Percentiles rank a stretch among this genome's conserved stretches.
Conservation (phyloP, 2,797 vertebrate species). For the Poecile montanus region DNA sequence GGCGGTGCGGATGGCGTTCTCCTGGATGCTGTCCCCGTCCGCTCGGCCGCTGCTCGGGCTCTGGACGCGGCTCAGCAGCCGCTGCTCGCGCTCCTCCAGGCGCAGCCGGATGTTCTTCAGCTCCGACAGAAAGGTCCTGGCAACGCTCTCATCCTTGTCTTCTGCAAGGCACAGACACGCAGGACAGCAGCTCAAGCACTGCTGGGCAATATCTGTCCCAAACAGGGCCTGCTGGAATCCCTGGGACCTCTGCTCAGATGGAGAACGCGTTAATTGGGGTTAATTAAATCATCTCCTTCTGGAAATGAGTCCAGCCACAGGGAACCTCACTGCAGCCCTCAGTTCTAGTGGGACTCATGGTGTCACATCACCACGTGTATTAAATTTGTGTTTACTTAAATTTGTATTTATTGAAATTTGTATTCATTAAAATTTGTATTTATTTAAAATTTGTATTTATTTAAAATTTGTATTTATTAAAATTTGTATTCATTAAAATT, state of each 20-base stretch:
- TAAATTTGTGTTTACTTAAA: background rate
- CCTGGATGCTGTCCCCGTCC: slow-evolving; percentile 71
- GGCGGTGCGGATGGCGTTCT: slow-evolving; percentile 80
- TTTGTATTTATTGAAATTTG: no score
- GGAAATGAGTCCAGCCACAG: background rate
- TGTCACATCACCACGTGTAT: rapidly evolving
- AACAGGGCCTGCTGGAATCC: rapidly evolving
- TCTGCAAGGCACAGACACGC: slow-evolving; percentile 73
- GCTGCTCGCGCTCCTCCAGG: slow-evolving; percentile 87
- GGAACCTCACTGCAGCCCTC: background rate
- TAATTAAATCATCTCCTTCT: background rate
- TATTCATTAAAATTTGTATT: no score
- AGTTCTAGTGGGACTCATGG: rapidly evolving
- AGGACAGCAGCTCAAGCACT: background rate
- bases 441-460: no score
- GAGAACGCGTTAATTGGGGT: background rate
- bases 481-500: no score
- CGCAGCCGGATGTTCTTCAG: slow-evolving; percentile 86
- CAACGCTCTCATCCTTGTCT: slow-evolving; percentile 92
- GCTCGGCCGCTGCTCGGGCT: slow-evolving; percentile 71
- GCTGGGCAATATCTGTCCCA: rapidly evolving
- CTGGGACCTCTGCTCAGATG: background rate
- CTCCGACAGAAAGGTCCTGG: slow-evolving; percentile 88
- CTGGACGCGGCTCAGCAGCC: slow-evolving; percentile 84
- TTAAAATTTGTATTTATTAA: no score